Evolutionary conservation across 2,113 vertebrate genomes (phyloP).

Genomic region (Chinchilla lanigera): DNA sequence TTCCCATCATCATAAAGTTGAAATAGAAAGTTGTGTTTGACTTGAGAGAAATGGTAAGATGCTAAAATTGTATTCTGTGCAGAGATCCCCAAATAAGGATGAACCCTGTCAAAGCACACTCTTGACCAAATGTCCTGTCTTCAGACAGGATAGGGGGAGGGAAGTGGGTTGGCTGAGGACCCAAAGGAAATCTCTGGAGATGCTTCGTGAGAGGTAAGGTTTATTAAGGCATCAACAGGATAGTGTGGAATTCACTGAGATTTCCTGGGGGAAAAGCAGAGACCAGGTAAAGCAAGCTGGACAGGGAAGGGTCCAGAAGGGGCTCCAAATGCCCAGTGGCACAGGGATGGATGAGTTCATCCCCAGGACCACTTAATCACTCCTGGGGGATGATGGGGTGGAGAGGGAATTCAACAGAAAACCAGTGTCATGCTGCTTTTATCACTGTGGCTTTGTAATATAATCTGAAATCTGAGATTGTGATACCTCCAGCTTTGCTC

Average conservation of each 20-base stretch:
- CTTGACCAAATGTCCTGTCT: not conserved
- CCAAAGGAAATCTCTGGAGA: not conserved
- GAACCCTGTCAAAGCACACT: accelerated
- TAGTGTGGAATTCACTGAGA: not conserved
- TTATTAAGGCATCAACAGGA: not conserved
- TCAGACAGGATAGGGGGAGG: not conserved
- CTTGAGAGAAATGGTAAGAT: not conserved
- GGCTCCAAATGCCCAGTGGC: not conserved
- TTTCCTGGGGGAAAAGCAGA: not conserved
- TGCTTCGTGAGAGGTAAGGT: not conserved
- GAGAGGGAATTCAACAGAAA: not conserved
- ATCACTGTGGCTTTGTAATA: not conserved
- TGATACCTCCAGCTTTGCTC: not conserved
- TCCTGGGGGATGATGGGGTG: too few relatives aligned
- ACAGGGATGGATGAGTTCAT: not conserved
- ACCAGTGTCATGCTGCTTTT: not conserved
- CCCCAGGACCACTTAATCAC: not conserved
- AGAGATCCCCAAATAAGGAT: not conserved
- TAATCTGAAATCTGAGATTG: not conserved
- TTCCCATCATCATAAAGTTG: too few relatives aligned
- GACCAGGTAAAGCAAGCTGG: not conserved
- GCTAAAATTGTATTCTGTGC: not conserved
- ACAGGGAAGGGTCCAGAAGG: not conserved
- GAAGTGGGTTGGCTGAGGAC: not conserved
- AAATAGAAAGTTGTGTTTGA: not conserved